Base-by-base conservation (phyloP, 2,888 invertebrate species). In the Amiota communis region DNA sequence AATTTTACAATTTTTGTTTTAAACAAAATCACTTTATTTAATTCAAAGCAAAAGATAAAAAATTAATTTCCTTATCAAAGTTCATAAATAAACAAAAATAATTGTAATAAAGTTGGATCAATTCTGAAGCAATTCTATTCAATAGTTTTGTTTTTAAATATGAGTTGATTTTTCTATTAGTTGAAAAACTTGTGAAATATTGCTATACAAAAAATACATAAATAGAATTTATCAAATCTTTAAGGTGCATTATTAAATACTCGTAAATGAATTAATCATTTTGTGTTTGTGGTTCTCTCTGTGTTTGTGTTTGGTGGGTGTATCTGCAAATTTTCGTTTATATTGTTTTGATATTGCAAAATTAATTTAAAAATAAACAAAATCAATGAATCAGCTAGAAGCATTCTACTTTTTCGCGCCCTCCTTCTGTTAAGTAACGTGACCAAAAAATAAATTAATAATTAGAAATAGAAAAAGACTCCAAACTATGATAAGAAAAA, bases 81-180 rank as follows among this genome's bases (percentile, higher is more conserved):
- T 57, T 63, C 23, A 63, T 0, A 63, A 63, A 23, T 9, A 63
- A 63, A 23, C 10, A 23, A 63, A 63, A 63, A 63, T 20, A 56
- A 65, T 15, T 48, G 9, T 65, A 47, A 17, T 65, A 17, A 59
- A n/a, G 65, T 47, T 47, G 17, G 20, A 23, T 61, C 20, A 23
- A 61, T 23, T 61, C 23, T 61, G 36, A 61, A 23, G 36, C 23
- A 61, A 36, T 23, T 13, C 56, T 56, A 15, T 56, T 56, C 13
- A 56, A 56, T 53, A 53, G 4, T 53, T 8, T n/a, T 53, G 12
- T 12, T 8, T 53, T 3, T 53, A 3, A 53, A 6, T 56, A 15
- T 11, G 9, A n/a, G 56, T 17, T 56, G 56, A 8, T 23, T 23
- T 23, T 23, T 3, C 23, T 1, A 23, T 3, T 23, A 23, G n/a